Evolutionary conservation across 2,113 vertebrate species (phyloP).

Genomic region (Pygoscelis adeliae): DNA sequence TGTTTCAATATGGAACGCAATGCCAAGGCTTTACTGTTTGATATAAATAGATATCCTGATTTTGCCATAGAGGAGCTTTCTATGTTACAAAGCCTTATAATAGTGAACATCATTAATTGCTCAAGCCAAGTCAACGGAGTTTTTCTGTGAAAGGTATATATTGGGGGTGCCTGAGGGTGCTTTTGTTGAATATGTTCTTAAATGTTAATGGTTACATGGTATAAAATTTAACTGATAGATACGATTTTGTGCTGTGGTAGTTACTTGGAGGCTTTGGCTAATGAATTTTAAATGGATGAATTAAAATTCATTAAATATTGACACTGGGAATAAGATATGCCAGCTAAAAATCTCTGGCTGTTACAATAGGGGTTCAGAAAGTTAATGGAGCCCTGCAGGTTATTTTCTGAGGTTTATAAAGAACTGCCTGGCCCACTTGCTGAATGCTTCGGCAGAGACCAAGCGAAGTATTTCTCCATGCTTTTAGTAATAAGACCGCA

Average conservation of each 20-base stretch:
- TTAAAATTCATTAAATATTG: conserved; percentile 62
- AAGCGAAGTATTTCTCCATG: not conserved
- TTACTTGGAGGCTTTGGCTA: conserved; percentile 6
- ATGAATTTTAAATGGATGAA: conserved; percentile 53
- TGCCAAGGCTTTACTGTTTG: not conserved
- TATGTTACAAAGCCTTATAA: not conserved
- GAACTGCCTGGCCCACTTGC: not conserved
- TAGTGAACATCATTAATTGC: not conserved
- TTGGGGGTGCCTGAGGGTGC: not conserved
- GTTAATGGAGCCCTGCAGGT: conserved; percentile 14
- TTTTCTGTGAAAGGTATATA: not conserved
- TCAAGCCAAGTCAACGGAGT: not conserved
- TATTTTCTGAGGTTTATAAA: not conserved
- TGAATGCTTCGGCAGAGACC: not conserved
- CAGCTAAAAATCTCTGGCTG: conserved; percentile 15
- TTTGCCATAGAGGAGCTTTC: not conserved
- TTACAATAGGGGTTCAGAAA: not conserved
- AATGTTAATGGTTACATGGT: not conserved
- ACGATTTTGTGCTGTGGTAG: not conserved
- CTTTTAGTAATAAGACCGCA: not conserved
- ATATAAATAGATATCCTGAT: not conserved
- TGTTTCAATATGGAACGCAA: not conserved
- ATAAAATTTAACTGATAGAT: conserved; percentile 7
- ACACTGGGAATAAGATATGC: conserved; percentile 2
- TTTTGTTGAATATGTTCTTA: not conserved